A percentile compares a stretch with the other conserved stretches of the same genome.
These are phyloP conservation scores for Cantharis rustica DNA, from an alignment of 2,888 invertebrate genomes.

Conservation along the genomic window DNA sequence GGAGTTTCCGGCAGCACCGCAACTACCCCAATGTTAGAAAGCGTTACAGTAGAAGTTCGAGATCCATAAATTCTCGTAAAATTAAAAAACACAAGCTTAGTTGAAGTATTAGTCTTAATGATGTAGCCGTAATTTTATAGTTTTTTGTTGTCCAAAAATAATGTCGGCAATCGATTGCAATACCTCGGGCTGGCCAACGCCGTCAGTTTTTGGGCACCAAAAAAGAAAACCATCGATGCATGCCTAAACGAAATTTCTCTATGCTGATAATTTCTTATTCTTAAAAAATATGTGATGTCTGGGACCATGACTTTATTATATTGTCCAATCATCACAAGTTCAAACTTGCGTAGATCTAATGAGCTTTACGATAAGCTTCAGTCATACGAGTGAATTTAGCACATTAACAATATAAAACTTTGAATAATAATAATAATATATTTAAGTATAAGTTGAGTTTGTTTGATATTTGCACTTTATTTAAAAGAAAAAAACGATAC, in stretches of 20 bases:
- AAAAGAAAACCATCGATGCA: conserved; percentile 2
- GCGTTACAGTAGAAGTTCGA: conserved; percentile 78
- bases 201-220: not conserved
- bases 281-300: conserved; percentile 50
- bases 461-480: conserved; percentile 20
- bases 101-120: conserved; percentile 37
- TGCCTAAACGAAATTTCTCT: conserved; percentile 4
- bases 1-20: conserved; percentile 45
- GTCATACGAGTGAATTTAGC: conserved; percentile 4
- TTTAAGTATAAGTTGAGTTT: conserved; percentile 5
- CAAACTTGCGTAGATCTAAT: conserved; percentile 14
- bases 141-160: not conserved
- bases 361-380: conserved; percentile 18
- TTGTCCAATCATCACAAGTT: conserved; percentile 53
- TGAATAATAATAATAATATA: not conserved
- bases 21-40: conserved; percentile 61
- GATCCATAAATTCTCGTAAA: conserved; percentile 56
- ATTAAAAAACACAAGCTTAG: not conserved
- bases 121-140: not conserved
- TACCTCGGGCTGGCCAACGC: not conserved
- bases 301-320: conserved; percentile 50
- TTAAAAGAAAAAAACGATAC: conserved; percentile 17
- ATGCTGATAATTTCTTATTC: conserved; percentile 36
- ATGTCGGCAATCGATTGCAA: not conserved
- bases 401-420: conserved; percentile 1